Percentiles rank a stretch among this genome's conserved stretches.
phyloP scores from a whole-genome alignment of 2,113 vertebrate genomes.

The Calidris pugnax region DNA sequence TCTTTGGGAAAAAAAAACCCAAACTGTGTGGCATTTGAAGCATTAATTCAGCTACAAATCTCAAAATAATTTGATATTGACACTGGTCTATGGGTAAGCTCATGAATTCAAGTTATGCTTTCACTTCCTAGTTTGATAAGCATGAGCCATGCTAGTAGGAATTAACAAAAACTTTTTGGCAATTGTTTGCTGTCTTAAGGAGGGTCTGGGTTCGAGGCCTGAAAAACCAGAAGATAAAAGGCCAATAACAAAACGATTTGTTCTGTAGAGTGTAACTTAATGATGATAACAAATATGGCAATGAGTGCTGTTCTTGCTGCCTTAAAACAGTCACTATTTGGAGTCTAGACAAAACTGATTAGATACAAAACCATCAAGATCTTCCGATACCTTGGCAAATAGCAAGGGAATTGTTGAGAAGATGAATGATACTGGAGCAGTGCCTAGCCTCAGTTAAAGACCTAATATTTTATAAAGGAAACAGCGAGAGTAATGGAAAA shows the following conservation, averaged over 20 bases:
- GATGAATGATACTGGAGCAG: slow-evolving; percentile 73
- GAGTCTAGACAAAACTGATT: slow-evolving; percentile 68
- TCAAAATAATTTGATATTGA: background rate
- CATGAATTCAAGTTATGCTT: background rate
- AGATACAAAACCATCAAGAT: slow-evolving; percentile 66
- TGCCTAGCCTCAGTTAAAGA: slow-evolving; percentile 69
- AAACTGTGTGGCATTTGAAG: slow-evolving; percentile 33
- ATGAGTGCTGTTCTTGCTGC: background rate
- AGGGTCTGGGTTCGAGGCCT: background rate
- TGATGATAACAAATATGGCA: slow-evolving; percentile 69
- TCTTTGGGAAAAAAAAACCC: background rate
- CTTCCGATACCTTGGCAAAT: slow-evolving; percentile 62
- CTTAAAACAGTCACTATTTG: slow-evolving; percentile 46
- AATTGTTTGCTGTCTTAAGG: background rate
- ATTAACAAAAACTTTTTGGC: slow-evolving; percentile 36
- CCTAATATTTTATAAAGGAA: slow-evolving; percentile 61
- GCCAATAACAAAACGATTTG: slow-evolving; percentile 46
- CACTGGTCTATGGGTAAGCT: background rate
- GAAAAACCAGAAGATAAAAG: slow-evolving; percentile 40
- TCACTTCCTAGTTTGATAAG: slow-evolving; percentile 43
- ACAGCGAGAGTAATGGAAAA: slow-evolving; percentile 53
- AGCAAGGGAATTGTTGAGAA: slow-evolving; percentile 57
- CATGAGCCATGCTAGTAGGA: slow-evolving; percentile 11
- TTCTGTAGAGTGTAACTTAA: slow-evolving; percentile 55
- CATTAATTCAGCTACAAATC: background rate